Conservation (phyloP, 2,888 invertebrate genomes). For the Neuroscelio doddi region DNA sequence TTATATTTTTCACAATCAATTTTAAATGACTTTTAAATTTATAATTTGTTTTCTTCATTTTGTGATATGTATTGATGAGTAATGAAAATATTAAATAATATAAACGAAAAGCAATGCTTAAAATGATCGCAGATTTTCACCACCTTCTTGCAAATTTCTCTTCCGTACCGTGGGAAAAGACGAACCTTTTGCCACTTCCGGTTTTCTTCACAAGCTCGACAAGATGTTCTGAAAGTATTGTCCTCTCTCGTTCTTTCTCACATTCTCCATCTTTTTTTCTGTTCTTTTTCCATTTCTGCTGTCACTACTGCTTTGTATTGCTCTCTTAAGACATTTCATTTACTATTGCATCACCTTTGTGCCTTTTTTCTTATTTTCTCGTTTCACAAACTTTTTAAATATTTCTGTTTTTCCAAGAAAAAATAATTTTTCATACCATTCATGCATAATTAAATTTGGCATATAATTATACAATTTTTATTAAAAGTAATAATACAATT, state of each 20-base stretch:
- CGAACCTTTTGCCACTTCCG: constrained; percentile 42
- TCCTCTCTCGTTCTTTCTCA: constrained; percentile 1
- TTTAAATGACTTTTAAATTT: not conserved
- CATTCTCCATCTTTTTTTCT: constrained; percentile 26
- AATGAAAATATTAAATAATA: not conserved
- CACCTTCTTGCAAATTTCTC: constrained; percentile 38
- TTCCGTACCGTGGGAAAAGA: constrained; percentile 41
- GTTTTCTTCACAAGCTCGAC: constrained; percentile 30
- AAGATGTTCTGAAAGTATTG: constrained; percentile 27
- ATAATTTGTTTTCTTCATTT: not conserved
- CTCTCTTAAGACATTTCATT: constrained; percentile 36
- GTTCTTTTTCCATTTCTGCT: constrained; percentile 28
- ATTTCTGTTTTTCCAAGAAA: not conserved
- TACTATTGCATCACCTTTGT: constrained; percentile 34
- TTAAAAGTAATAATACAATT: too few species aligned
- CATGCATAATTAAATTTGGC: too few species aligned
- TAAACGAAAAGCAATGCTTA: constrained; percentile 1
- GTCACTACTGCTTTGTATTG: constrained; percentile 33
- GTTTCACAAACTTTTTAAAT: constrained; percentile 7
- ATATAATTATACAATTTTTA: too few species aligned
- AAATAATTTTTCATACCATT: not conserved
- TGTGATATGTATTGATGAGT: too few species aligned
- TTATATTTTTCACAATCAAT: too few species aligned
- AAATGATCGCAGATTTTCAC: constrained; percentile 31
- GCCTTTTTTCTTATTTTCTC: constrained; percentile 13